Evolutionary conservation across 2,888 invertebrate genomes (phyloP).

Genomic region (Aromia moschata): DNA sequence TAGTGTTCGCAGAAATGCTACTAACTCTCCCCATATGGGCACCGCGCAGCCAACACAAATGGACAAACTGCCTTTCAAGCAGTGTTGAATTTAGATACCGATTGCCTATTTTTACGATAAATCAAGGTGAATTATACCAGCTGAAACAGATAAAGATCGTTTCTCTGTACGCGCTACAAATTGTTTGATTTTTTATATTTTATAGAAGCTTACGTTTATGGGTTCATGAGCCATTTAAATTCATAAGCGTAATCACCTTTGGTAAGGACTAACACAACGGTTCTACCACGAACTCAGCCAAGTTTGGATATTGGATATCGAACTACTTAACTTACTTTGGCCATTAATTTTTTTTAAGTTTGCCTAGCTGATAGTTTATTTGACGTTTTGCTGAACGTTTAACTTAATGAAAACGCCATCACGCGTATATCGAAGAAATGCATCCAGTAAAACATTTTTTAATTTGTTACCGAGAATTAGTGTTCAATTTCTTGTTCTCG

Average conservation of each 20-base stretch:
- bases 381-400: slow-evolving; percentile 1
- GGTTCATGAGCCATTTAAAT: slow-evolving; percentile 25
- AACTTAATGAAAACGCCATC: not conserved
- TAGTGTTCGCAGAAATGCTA: slow-evolving; percentile 55
- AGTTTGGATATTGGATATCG: slow-evolving; percentile 6
- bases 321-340: not conserved
- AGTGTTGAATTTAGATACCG: slow-evolving; percentile 57
- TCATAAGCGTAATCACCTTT: slow-evolving; percentile 18
- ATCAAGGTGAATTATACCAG: slow-evolving; percentile 52
- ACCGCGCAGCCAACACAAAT: slow-evolving; percentile 50
- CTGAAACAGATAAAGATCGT: slow-evolving; percentile 39
- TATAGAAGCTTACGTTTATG: slow-evolving; percentile 32
- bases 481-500: not conserved
- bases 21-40: slow-evolving; percentile 52
- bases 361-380: slow-evolving; percentile 4
- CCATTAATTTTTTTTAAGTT: slow-evolving; percentile 9
- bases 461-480: not conserved
- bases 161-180: slow-evolving; percentile 43
- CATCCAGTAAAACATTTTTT: not conserved
- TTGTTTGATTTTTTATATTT: slow-evolving; percentile 39
- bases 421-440: not conserved
- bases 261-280: slow-evolving; percentile 10
- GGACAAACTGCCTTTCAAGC: slow-evolving; percentile 52
- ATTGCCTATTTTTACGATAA: slow-evolving; percentile 54
- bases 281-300: slow-evolving; percentile 8